Evolutionary conservation across 2,888 invertebrate genomes (phyloP).

Genomic region (Eupithecia dodoneata): DNA sequence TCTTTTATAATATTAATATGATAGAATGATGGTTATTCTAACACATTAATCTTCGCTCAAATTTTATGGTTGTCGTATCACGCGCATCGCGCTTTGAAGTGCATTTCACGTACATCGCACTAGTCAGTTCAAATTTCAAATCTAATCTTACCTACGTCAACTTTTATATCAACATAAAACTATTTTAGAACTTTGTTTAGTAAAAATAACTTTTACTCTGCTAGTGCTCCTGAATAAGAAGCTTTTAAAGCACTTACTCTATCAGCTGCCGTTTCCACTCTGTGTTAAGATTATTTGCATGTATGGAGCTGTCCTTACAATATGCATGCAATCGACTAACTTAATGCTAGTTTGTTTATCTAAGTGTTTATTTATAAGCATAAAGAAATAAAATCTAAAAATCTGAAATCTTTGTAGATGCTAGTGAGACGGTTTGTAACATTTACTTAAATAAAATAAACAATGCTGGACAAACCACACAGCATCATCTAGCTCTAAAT

Average conservation of each 20-base stretch:
- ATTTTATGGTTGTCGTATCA: neutral
- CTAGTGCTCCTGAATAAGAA: neutral
- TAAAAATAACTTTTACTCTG: neutral
- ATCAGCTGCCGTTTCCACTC: slow-evolving; percentile 11
- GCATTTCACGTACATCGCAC: neutral
- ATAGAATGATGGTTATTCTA: neutral
- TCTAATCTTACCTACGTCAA: neutral
- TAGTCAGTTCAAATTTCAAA: neutral
- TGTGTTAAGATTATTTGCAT: slow-evolving; percentile 26
- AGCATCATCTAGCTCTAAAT: too few relatives aligned
- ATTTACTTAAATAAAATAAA: too few relatives aligned
- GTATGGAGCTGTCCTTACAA: slow-evolving; percentile 15
- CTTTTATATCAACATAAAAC: neutral
- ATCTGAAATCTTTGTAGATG: too few relatives aligned
- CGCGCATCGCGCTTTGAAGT: neutral
- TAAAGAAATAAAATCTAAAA: too few relatives aligned
- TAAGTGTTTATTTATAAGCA: neutral
- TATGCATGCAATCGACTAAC: slow-evolving; percentile 28
- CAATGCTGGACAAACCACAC: too few relatives aligned
- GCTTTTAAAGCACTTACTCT: neutral
- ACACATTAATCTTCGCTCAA: neutral
- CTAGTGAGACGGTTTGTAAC: too few relatives aligned
- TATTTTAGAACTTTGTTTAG: neutral
- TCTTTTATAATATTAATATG: too few relatives aligned
- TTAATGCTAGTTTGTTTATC: neutral